Conservation (phyloP, 2,113 vertebrate species). For the Larimichthys polyactis region DNA sequence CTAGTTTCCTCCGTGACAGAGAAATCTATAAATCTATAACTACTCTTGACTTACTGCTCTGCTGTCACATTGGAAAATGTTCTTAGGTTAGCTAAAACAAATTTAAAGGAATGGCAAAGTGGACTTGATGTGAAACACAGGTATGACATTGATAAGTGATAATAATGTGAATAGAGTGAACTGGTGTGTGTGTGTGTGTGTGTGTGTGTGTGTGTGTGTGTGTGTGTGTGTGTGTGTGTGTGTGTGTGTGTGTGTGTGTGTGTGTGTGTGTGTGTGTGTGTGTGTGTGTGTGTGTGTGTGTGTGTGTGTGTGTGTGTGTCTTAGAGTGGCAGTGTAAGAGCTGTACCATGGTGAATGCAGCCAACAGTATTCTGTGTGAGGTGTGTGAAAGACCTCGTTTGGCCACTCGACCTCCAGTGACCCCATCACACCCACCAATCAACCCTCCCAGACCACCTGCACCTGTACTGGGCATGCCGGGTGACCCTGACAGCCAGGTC, state of each 20-base stretch:
- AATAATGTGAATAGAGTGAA: neutral
- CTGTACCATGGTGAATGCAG: slow-evolving; percentile 89
- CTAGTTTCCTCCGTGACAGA: neutral
- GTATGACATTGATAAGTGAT: neutral
- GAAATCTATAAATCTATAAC: neutral
- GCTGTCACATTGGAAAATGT: neutral
- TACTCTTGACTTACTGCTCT: neutral
- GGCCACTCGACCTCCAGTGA: slow-evolving; percentile 85
- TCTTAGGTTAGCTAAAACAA: neutral
- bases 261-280: neutral
- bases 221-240: neutral
- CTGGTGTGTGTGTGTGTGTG: neutral
- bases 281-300: neutral
- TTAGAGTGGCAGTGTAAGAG: slow-evolving; percentile 90
- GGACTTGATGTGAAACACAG: neutral
- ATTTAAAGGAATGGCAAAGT: neutral
- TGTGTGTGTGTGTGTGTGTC: neutral
- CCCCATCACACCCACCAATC: slow-evolving; percentile 68
- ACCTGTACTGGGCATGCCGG: slow-evolving; percentile 71
- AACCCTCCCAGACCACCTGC: slow-evolving; percentile 74
- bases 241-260: neutral
- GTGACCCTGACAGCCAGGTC: slow-evolving; percentile 82
- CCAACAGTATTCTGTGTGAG: slow-evolving; percentile 88
- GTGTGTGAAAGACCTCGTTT: slow-evolving; percentile 91
- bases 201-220: neutral